These are phyloP conservation scores for Misgurnus mizolepis DNA, from an alignment of 2,113 vertebrate species.

Conservation along the genomic window DNA sequence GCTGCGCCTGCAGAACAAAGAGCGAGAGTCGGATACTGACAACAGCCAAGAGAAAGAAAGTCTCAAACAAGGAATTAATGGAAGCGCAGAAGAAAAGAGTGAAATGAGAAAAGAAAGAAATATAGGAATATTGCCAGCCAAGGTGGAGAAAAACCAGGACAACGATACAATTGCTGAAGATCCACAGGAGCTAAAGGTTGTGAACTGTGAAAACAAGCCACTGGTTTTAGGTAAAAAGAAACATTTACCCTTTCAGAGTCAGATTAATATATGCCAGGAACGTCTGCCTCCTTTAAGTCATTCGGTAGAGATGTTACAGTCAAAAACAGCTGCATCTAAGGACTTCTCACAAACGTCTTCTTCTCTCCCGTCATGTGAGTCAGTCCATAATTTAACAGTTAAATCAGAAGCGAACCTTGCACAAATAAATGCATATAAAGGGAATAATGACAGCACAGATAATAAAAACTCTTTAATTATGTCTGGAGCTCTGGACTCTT, in stretches of 20 bases:
- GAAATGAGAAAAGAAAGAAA: background rate
- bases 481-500: slow-evolving; percentile 64
- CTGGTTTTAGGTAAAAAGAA: background rate
- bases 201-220: background rate
- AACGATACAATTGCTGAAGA: background rate
- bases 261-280: background rate
- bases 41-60: slow-evolving; percentile 33
- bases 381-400: background rate
- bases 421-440: background rate
- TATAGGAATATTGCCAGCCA: background rate
- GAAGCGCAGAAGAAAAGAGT: background rate
- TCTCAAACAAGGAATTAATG: background rate
- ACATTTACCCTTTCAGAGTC: background rate
- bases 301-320: background rate
- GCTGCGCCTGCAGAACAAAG: slow-evolving; percentile 59
- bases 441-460: background rate
- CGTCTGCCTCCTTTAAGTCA: background rate
- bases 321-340: background rate
- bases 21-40: slow-evolving; percentile 53
- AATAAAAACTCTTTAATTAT: background rate
- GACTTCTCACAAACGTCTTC: background rate
- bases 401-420: background rate
- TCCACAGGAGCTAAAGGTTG: background rate
- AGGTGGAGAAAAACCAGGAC: background rate
- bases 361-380: background rate